phyloP scores from a whole-genome alignment of 2,113 vertebrate species.

The Zapus hudsonius region DNA sequence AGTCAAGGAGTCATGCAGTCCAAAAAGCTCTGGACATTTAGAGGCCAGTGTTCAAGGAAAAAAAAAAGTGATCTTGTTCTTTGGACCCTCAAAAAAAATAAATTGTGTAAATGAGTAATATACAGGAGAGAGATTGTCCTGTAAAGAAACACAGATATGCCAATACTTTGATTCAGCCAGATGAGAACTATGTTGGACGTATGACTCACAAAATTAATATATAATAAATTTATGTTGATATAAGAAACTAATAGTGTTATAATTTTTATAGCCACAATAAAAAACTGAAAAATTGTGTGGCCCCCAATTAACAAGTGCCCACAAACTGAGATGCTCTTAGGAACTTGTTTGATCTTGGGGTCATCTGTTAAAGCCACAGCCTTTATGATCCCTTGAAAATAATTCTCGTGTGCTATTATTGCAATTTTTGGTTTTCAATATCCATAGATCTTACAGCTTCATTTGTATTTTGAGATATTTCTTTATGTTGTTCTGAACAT shows the following conservation, averaged over 20 bases:
- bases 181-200: neutral
- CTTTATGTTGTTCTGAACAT: neutral
- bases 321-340: neutral
- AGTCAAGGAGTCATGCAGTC: neutral
- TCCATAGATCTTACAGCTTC: neutral
- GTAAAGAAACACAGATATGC: neutral
- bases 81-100: neutral
- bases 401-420: neutral
- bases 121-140: neutral
- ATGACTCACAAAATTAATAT: neutral
- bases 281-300: neutral
- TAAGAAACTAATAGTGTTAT: neutral
- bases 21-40: neutral
- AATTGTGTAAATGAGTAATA: neutral
- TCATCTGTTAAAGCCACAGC: neutral
- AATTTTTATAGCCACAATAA: neutral
- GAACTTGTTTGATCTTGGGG: neutral
- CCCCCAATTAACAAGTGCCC: neutral
- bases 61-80: neutral
- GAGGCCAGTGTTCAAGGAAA: neutral
- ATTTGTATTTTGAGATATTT: neutral
- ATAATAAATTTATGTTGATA: neutral
- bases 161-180: neutral
- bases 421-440: neutral
- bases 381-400: neutral